Evolutionary conservation across 1,140 invertebrate species (phyloP).

Genomic region (Muscidifurax raptorellus): DNA sequence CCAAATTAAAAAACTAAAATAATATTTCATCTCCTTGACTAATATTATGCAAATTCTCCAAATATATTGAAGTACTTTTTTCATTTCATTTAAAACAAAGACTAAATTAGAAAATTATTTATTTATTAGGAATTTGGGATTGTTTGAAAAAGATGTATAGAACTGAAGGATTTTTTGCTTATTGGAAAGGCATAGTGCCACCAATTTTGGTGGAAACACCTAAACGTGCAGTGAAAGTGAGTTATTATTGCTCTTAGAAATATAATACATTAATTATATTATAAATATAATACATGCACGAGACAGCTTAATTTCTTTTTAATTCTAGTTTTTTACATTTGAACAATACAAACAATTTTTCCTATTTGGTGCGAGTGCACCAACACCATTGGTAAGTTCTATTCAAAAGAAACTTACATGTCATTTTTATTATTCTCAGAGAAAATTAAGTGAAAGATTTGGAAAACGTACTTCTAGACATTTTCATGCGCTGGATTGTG

Average conservation of each 20-base stretch:
- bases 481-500: slow-evolving; percentile 90
- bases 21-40: too few species aligned
- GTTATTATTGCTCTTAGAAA: slow-evolving; percentile 41
- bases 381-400: slow-evolving; percentile 83
- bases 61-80: too few species aligned
- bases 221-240: slow-evolving; percentile 91
- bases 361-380: slow-evolving; percentile 82
- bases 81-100: background rate
- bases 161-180: slow-evolving; percentile 87
- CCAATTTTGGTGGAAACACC: slow-evolving; percentile 96
- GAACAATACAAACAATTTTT: slow-evolving; percentile 94
- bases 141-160: slow-evolving; percentile 92
- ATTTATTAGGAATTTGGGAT: slow-evolving; percentile 82
- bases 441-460: slow-evolving; percentile 2
- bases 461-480: slow-evolving; percentile 78
- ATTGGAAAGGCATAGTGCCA: slow-evolving; percentile 95
- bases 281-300: slow-evolving; percentile 5
- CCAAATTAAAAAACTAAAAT: too few species aligned
- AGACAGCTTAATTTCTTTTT: slow-evolving; percentile 55
- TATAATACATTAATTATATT: slow-evolving; percentile 3
- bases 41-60: too few species aligned
- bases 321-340: slow-evolving; percentile 89
- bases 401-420: background rate
- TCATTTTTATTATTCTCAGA: slow-evolving; percentile 24
- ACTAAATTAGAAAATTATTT: background rate